Conservation (phyloP, 2,888 invertebrate species). For the Actias luna region DNA sequence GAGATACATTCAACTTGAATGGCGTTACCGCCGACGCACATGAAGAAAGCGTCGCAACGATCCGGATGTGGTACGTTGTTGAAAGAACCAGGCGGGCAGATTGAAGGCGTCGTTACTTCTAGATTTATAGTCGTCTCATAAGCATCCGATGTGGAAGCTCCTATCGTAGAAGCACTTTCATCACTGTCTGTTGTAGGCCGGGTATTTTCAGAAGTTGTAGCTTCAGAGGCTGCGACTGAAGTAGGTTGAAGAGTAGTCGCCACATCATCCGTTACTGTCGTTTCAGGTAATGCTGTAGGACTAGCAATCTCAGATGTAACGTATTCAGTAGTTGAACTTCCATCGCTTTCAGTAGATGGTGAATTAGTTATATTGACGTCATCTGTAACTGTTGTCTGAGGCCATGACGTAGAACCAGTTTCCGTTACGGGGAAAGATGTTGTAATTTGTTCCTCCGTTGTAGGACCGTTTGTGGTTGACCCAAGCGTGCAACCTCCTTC, state of each 20-base stretch:
- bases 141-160: constrained; percentile 14
- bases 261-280: constrained; percentile 4
- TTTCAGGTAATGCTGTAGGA: not conserved
- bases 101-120: constrained; percentile 15
- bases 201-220: not conserved
- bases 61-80: constrained; percentile 43
- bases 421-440: not conserved
- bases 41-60: constrained; percentile 37
- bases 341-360: not conserved
- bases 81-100: constrained; percentile 35
- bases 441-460: not conserved
- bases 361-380: not conserved
- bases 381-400: not conserved
- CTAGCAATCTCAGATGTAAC: not conserved
- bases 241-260: not conserved
- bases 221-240: not conserved
- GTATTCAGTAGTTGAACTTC: not conserved
- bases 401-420: not conserved
- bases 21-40: constrained; percentile 35
- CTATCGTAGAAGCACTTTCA: constrained; percentile 12
- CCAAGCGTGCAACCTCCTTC: constrained; percentile 27
- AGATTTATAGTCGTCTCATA: constrained; percentile 9
- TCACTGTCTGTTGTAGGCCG: not conserved
- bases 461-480: constrained; percentile 12
- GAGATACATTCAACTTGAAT: constrained; percentile 28